These are phyloP conservation scores for Patiria pectinifera DNA, from an alignment of 53 echinoderm and acorn worm genomes.

Conservation along the genomic window DNA sequence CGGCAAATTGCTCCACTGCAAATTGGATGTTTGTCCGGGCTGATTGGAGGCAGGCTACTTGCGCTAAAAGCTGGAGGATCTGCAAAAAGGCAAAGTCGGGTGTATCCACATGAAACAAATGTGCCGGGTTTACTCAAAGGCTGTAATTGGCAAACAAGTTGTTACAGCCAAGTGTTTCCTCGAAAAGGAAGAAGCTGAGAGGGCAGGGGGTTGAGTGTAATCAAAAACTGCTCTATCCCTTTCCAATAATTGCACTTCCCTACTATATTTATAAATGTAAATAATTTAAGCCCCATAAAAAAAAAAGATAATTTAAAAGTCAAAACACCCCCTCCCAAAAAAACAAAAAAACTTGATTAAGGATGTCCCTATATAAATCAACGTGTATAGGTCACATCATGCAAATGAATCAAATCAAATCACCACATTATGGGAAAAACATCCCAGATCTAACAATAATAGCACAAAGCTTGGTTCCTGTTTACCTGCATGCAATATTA, in stretches of 20 bases:
- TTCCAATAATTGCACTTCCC: not conserved
- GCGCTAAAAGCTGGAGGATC: not conserved
- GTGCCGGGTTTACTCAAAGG: not conserved
- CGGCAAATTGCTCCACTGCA: constrained; percentile 1
- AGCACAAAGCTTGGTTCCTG: constrained; percentile 27
- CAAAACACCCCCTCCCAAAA: too few relatives aligned
- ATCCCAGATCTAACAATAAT: not conserved
- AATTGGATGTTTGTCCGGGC: constrained; percentile 29
- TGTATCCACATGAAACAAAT: constrained; percentile 13
- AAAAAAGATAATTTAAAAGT: too few relatives aligned
- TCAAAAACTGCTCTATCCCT: not conserved
- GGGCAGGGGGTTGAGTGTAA: not conserved
- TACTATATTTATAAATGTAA: too few relatives aligned
- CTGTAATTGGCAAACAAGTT: not conserved
- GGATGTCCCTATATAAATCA: too few relatives aligned
- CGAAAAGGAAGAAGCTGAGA: not conserved
- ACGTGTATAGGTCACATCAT: not conserved
- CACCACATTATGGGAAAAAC: not conserved
- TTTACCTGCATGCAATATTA: constrained; percentile 7
- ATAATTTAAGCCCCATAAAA: too few relatives aligned
- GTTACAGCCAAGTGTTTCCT: not conserved
- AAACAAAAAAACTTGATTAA: too few relatives aligned
- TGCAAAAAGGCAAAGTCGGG: constrained; percentile 11
- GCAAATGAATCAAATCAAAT: not conserved
- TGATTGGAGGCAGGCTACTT: not conserved